phyloP scores from a whole-genome alignment of 1,140 invertebrate species.

The Drosophila triauraria region DNA sequence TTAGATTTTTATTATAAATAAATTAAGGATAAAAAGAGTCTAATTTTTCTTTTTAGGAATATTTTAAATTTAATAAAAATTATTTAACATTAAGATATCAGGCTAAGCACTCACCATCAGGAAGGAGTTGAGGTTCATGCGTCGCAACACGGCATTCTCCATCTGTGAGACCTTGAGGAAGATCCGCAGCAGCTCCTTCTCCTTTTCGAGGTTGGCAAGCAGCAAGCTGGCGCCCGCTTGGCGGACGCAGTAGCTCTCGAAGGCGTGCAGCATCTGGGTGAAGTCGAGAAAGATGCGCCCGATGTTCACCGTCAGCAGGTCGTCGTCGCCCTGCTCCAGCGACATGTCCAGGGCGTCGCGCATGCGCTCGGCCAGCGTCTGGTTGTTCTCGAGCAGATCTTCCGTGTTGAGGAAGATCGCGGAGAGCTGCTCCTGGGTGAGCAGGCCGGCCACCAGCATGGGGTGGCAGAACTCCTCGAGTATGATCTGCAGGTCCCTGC shows the following conservation, averaged over 20 bases:
- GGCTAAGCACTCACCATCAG: constrained; percentile 91
- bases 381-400: constrained; percentile 95
- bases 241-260: constrained; percentile 97
- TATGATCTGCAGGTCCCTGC: constrained; percentile 95
- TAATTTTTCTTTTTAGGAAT: too few relatives aligned
- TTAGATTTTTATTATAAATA: too few relatives aligned
- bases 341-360: constrained; percentile 95
- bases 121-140: constrained; percentile 99
- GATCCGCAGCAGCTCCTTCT: constrained; percentile 97
- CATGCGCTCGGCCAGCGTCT: constrained; percentile 93
- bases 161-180: constrained; percentile 98
- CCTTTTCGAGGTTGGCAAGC: constrained; percentile 96
- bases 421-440: constrained; percentile 92
- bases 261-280: constrained; percentile 96
- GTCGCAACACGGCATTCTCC: constrained; percentile 95
- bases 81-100: rapidly evolving
- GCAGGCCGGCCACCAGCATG: constrained; percentile 94
- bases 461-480: constrained; percentile 97
- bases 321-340: constrained; percentile 90
- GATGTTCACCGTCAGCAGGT: constrained; percentile 95
- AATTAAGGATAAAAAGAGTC: not conserved
- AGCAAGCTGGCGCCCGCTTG: constrained; percentile 95
- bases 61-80: not conserved
- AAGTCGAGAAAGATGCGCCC: constrained; percentile 96
- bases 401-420: constrained; percentile 97